Percentiles rank a stretch among this genome's conserved stretches.
These are phyloP conservation scores for Petrophora chlorosata DNA, from an alignment of 2,888 invertebrate species.

Conservation along the genomic window DNA sequence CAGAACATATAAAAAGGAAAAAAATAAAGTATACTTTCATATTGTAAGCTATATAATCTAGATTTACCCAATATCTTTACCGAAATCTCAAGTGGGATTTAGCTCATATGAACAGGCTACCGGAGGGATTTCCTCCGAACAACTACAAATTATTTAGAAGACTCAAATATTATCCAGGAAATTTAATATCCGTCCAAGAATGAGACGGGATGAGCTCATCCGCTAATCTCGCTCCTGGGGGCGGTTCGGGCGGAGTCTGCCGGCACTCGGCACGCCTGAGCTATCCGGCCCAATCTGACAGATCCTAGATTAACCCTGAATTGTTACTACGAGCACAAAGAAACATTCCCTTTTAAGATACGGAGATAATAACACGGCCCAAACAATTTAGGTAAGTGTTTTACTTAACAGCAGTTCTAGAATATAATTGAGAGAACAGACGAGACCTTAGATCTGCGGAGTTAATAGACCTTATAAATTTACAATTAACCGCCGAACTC, in stretches of 20 bases:
- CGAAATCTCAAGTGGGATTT: neutral
- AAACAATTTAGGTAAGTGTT: no score
- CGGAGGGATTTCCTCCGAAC: neutral
- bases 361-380: conserved; percentile 1
- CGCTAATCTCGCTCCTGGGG: conserved; percentile 4
- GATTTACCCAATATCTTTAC: neutral
- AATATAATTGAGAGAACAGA: no score
- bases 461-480: no score
- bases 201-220: conserved; percentile 1
- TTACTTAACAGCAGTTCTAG: no score
- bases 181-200: conserved; percentile 15
- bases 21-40: no score
- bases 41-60: neutral
- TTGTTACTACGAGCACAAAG: neutral
- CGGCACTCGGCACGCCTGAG: neutral
- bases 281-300: neutral
- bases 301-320: neutral
- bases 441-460: no score
- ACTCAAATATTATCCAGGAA: conserved; percentile 14
- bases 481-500: no score
- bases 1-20: no score
- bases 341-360: neutral
- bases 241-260: neutral
- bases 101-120: neutral
- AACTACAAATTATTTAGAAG: conserved; percentile 7